A percentile compares a stretch with the other conserved stretches of the same genome.
These are phyloP conservation scores for Agrochola macilenta DNA, from an alignment of 2,888 invertebrate species.

Conservation along the genomic window DNA sequence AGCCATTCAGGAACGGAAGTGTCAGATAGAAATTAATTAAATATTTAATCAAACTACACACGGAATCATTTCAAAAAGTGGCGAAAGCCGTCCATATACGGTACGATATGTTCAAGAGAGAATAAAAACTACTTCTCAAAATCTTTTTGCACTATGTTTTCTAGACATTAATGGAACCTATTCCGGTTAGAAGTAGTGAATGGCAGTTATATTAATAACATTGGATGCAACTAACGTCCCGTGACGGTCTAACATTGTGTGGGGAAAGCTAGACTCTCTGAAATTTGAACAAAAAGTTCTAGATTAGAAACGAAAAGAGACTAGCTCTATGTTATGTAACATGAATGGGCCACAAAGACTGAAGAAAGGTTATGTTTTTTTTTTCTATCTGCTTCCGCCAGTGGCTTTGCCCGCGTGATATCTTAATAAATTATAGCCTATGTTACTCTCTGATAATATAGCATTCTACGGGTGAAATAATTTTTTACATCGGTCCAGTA, in stretches of 20 bases:
- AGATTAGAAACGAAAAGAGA: slow-evolving; percentile 10
- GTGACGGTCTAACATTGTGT: slow-evolving; percentile 2
- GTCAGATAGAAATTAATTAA: not conserved
- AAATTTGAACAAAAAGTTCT: slow-evolving; percentile 4
- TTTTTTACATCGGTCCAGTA: too few species aligned
- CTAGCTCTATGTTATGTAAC: not conserved
- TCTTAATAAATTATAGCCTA: too few species aligned
- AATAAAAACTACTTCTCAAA: not conserved
- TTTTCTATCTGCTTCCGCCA: too few species aligned
- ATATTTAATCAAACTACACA: not conserved
- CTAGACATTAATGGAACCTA: slow-evolving; percentile 22
- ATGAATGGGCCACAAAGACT: not conserved
- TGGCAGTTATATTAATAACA: slow-evolving; percentile 23
- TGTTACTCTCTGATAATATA: too few species aligned
- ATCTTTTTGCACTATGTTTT: slow-evolving; percentile 20
- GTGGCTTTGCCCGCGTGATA: too few species aligned
- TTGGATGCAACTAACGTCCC: slow-evolving; percentile 5
- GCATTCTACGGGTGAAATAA: too few species aligned
- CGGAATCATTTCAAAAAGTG: not conserved
- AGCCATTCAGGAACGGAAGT: not conserved
- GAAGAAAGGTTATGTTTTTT: not conserved
- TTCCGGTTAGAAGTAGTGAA: slow-evolving; percentile 24
- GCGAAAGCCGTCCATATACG: not conserved
- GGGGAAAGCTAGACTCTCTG: slow-evolving; percentile 39
- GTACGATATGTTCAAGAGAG: slow-evolving; percentile 11